A percentile compares a stretch with the other conserved stretches of the same genome.
Conservation (phyloP, 2,888 invertebrate genomes). For the Leptopterna dolabrata region DNA sequence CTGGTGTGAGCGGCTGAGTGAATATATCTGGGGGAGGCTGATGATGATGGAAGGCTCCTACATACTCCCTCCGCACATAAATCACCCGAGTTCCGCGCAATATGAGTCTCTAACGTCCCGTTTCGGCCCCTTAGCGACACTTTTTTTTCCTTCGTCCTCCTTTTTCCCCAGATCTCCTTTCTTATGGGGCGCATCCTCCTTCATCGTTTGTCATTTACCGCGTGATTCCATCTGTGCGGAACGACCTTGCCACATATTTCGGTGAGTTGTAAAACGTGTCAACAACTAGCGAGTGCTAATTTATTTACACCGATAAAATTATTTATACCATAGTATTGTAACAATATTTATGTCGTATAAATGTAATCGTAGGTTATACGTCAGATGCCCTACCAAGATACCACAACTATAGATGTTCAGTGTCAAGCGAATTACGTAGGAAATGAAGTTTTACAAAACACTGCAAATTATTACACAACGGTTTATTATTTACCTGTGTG, state of each 20-base stretch:
- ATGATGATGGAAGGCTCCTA: slow-evolving; percentile 44
- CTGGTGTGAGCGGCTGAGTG: slow-evolving; percentile 23
- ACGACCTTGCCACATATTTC: not conserved
- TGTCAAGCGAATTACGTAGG: too few relatives aligned
- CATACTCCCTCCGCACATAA: slow-evolving; percentile 15
- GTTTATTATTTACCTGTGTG: too few relatives aligned
- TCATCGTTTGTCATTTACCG: slow-evolving; percentile 24
- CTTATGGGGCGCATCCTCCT: not conserved
- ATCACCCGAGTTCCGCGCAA: slow-evolving; percentile 45
- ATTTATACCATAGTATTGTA: too few relatives aligned
- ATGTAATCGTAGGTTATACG: too few relatives aligned
- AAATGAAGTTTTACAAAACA: too few relatives aligned
- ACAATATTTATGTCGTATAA: too few relatives aligned
- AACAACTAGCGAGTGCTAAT: not conserved
- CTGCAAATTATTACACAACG: too few relatives aligned
- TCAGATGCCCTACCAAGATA: too few relatives aligned
- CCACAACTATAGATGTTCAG: too few relatives aligned
- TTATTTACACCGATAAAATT: too few relatives aligned
- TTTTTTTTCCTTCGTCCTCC: slow-evolving; percentile 7
- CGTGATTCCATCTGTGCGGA: slow-evolving; percentile 1
- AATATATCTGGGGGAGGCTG: slow-evolving; percentile 46
- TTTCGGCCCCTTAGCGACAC: slow-evolving; percentile 34
- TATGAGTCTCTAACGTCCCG: slow-evolving; percentile 49
- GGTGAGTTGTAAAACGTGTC: not conserved
- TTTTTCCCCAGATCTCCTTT: not conserved